These are phyloP conservation scores for Brenthis hecate DNA, from an alignment of 2,888 invertebrate species.

Conservation along the genomic window DNA sequence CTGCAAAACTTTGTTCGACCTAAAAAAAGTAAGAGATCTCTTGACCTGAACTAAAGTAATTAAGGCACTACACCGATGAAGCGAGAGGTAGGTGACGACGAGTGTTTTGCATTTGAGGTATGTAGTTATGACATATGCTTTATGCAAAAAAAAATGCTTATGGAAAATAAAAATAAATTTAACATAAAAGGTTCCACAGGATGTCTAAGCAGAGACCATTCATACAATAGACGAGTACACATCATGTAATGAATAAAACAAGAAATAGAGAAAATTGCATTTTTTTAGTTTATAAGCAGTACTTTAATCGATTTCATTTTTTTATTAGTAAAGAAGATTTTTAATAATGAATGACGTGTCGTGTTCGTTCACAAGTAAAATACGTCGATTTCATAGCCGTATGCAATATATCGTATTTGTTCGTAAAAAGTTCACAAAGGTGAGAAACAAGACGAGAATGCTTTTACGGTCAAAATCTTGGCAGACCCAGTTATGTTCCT, in stretches of 20 bases:
- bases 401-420: not conserved
- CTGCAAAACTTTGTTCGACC: constrained; percentile 36
- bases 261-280: no score
- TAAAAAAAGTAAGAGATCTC: constrained; percentile 39
- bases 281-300: no score
- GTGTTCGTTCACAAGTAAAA: no score
- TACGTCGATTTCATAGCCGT: not conserved
- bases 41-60: constrained; percentile 39
- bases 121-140: no score
- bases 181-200: not conserved
- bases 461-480: constrained; percentile 63
- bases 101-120: not conserved
- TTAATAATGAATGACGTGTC: no score
- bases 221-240: no score
- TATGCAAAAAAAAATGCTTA: no score
- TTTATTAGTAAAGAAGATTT: no score
- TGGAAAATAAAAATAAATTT: no score
- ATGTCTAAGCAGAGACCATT: no score
- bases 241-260: no score
- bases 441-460: constrained; percentile 46
- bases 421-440: constrained; percentile 29
- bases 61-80: constrained; percentile 37
- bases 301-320: no score
- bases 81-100: constrained; percentile 29
- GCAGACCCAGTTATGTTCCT: constrained; percentile 48